Conservation (phyloP, 1,140 invertebrate species). For the Sogatella furcifera region DNA sequence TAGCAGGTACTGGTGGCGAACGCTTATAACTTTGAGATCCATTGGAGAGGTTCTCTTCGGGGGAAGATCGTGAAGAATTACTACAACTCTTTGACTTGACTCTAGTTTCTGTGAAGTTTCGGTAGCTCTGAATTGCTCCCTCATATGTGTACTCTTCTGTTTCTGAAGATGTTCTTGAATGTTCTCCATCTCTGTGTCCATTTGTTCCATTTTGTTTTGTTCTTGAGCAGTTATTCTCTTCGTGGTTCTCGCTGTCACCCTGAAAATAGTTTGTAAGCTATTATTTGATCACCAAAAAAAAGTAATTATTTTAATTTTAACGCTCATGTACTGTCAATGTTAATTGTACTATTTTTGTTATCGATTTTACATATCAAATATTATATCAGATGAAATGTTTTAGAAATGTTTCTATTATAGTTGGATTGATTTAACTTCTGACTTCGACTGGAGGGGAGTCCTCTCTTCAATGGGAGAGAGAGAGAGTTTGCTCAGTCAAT, state of each 20-base stretch:
- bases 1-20: constrained; percentile 20
- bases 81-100: constrained; percentile 22
- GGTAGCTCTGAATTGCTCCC: constrained; percentile 72
- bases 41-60: constrained; percentile 33
- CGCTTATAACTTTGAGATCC: constrained; percentile 30
- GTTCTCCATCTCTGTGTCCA: constrained; percentile 33
- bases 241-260: no score
- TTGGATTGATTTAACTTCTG: no score
- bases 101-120: constrained; percentile 47
- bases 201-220: constrained; percentile 10
- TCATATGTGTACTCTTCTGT: constrained; percentile 76
- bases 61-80: constrained; percentile 29
- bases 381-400: no score
- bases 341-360: no score
- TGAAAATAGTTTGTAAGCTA: no score
- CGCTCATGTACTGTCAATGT: no score
- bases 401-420: no score
- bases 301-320: no score
- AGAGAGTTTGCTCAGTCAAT: no score
- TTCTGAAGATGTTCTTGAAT: constrained; percentile 45
- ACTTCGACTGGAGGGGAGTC: no score
- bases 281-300: not conserved
- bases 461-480: no score
- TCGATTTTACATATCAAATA: no score
- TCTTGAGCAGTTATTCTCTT: not conserved